Conservation (phyloP, 2,888 invertebrate species). For the Diplolepis rosae region DNA sequence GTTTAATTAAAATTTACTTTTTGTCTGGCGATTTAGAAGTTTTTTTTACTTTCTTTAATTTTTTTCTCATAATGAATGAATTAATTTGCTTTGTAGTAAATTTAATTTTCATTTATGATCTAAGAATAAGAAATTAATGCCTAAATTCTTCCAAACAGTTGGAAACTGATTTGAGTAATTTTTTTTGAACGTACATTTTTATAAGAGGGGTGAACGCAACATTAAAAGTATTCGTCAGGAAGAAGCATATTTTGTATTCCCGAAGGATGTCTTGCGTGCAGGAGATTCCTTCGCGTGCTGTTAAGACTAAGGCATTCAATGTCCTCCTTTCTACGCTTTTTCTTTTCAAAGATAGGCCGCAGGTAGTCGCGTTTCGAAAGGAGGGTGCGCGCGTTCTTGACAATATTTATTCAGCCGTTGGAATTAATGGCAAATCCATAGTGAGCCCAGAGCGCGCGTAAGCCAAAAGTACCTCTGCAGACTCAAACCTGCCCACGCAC, state of each 20-base stretch:
- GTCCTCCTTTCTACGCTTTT: constrained; percentile 35
- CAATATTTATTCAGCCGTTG: constrained; percentile 62
- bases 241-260: constrained; percentile 31
- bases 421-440: constrained; percentile 72
- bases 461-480: constrained; percentile 39
- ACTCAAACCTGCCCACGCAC: constrained; percentile 43
- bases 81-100: too few relatives aligned
- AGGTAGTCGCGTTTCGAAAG: constrained; percentile 53
- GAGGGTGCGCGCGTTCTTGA: constrained; percentile 55
- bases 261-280: constrained; percentile 41
- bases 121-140: too few relatives aligned
- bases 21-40: too few relatives aligned
- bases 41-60: too few relatives aligned
- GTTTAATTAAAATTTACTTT: too few relatives aligned
- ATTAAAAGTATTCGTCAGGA: constrained; percentile 8
- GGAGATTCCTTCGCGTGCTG: constrained; percentile 41
- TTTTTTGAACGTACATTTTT: not conserved
- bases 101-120: too few relatives aligned
- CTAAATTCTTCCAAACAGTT: not conserved
- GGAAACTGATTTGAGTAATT: not conserved
- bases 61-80: too few relatives aligned
- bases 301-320: not conserved
- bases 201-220: constrained; percentile 1
- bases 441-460: constrained; percentile 58
- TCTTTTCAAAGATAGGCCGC: constrained; percentile 44